These are phyloP conservation scores for Larimichthys crocea DNA, from an alignment of 2,113 vertebrate species.

Conservation along the genomic window DNA sequence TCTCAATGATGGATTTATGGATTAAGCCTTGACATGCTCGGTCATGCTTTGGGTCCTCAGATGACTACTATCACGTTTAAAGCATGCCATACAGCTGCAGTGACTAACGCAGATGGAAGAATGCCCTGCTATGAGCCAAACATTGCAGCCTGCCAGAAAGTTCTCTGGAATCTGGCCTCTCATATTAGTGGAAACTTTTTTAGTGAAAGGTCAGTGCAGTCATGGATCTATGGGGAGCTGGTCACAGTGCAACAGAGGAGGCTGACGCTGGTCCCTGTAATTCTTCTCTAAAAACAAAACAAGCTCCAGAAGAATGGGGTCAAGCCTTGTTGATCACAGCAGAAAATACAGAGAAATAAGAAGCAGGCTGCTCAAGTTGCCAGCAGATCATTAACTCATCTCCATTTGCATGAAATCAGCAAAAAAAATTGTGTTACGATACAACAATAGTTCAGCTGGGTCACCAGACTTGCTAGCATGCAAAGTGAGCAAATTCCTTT, in stretches of 20 bases:
- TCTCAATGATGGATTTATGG: neutral
- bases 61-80: conserved; percentile 36
- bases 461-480: conserved; percentile 8
- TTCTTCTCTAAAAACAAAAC: conserved; percentile 41
- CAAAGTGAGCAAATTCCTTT: conserved; percentile 25
- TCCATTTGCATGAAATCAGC: neutral
- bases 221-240: neutral
- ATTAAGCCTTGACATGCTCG: conserved; percentile 1
- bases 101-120: conserved; percentile 26
- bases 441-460: neutral
- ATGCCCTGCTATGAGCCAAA: conserved; percentile 38
- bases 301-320: conserved; percentile 45
- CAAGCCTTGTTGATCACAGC: neutral
- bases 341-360: conserved; percentile 8
- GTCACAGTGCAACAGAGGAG: neutral
- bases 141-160: conserved; percentile 30
- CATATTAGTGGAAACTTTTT: conserved; percentile 58
- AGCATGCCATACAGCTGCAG: conserved; percentile 24
- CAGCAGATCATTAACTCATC: neutral
- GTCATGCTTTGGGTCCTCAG: neutral
- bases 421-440: neutral
- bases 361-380: neutral
- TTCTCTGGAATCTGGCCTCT: conserved; percentile 42
- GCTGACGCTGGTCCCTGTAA: conserved; percentile 5
- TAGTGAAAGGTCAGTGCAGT: conserved; percentile 55